Conservation (phyloP, 2,888 invertebrate genomes). For the Drosophila tanythrix region DNA sequence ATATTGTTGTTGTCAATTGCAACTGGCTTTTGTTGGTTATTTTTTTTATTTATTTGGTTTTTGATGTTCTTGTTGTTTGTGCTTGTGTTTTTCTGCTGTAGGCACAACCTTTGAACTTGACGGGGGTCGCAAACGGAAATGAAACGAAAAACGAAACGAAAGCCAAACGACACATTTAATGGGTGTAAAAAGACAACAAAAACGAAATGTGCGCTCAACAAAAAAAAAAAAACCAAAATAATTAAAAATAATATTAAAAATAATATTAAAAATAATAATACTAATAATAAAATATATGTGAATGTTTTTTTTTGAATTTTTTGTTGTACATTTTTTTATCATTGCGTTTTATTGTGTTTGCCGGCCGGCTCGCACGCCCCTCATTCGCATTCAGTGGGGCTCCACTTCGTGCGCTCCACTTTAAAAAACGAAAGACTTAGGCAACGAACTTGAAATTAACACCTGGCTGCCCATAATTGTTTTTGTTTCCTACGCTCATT, state of each 20-base stretch:
- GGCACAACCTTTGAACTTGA: slow-evolving; percentile 72
- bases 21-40: slow-evolving; percentile 23
- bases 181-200: slow-evolving; percentile 39
- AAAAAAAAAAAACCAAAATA: slow-evolving; percentile 29
- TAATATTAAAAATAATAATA: slow-evolving; percentile 53
- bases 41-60: slow-evolving; percentile 18
- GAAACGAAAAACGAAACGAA: slow-evolving; percentile 56
- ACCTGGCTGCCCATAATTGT: slow-evolving; percentile 66
- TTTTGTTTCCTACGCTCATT: slow-evolving; percentile 40
- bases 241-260: slow-evolving; percentile 21
- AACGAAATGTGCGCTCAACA: slow-evolving; percentile 45
- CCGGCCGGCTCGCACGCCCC: slow-evolving; percentile 72
- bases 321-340: background rate
- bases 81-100: slow-evolving; percentile 25
- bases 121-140: slow-evolving; percentile 67
- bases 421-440: slow-evolving; percentile 72
- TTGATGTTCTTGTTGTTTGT: slow-evolving; percentile 19
- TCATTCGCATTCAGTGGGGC: slow-evolving; percentile 72
- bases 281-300: slow-evolving; percentile 31
- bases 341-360: slow-evolving; percentile 29
- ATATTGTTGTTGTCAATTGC: slow-evolving; percentile 44
- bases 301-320: slow-evolving; percentile 7
- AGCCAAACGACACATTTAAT: slow-evolving; percentile 65
- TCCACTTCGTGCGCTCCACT: slow-evolving; percentile 67
- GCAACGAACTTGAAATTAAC: slow-evolving; percentile 78